These are phyloP conservation scores for Gymnopithys bicolor DNA, from an alignment of 2,797 vertebrate genomes.

Conservation along the genomic window DNA sequence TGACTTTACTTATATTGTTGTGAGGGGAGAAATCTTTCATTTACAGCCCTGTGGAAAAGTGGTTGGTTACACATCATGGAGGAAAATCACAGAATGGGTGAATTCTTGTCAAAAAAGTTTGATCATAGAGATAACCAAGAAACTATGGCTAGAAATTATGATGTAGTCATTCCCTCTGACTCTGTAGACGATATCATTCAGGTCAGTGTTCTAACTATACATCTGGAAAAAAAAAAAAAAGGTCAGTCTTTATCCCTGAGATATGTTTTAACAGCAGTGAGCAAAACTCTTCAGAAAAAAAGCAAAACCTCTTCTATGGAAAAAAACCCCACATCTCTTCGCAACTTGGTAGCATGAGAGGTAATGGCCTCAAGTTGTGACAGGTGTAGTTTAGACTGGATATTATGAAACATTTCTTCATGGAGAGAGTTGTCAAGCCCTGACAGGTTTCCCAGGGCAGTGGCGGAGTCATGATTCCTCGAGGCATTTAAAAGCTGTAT, in stretches of 20 bases:
- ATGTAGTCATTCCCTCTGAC: background rate
- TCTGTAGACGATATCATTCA: accelerated
- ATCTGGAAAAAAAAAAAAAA: background rate
- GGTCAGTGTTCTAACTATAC: background rate
- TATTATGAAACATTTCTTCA: background rate
- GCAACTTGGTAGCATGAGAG: background rate
- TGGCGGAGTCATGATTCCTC: accelerated
- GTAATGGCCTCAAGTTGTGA: background rate
- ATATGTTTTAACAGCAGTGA: background rate
- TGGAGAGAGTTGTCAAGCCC: background rate
- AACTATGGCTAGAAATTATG: background rate
- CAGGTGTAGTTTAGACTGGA: background rate
- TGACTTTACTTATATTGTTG: background rate
- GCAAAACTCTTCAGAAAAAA: background rate
- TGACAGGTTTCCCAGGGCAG: background rate
- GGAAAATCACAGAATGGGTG: background rate
- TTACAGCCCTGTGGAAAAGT: background rate
- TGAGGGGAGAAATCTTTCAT: background rate
- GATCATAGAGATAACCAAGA: background rate
- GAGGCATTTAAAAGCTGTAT: background rate
- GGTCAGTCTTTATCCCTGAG: background rate
- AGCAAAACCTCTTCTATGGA: background rate
- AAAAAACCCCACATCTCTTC: background rate
- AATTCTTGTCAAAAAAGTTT: background rate
- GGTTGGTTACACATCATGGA: background rate